phyloP scores from a whole-genome alignment of 2,888 invertebrate genomes.

The Lacanobia oleracea region DNA sequence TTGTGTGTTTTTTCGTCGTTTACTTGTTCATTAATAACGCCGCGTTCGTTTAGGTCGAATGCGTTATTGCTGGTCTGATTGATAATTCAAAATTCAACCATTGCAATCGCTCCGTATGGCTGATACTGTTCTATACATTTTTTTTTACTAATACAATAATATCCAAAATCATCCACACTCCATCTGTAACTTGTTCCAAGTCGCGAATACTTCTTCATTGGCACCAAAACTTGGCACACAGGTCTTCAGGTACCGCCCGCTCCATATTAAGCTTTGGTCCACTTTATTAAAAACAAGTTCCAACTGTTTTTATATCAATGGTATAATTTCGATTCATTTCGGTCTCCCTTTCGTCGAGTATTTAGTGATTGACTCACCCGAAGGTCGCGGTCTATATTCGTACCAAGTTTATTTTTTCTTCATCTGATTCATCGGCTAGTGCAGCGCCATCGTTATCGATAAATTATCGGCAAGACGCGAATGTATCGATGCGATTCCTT shows the following conservation, averaged over 20 bases:
- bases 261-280: slow-evolving; percentile 27
- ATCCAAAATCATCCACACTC: background rate
- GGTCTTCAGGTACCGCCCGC: slow-evolving; percentile 2
- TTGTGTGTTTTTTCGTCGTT: background rate
- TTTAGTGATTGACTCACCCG: slow-evolving; percentile 74
- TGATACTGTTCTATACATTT: background rate
- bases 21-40: background rate
- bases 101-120: background rate
- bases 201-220: slow-evolving; percentile 19
- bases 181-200: background rate
- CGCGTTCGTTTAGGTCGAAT: background rate
- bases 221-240: slow-evolving; percentile 11
- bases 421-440: slow-evolving; percentile 74
- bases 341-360: slow-evolving; percentile 63
- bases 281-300: slow-evolving; percentile 42
- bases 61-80: background rate
- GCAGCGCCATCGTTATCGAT: slow-evolving; percentile 67
- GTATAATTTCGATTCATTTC: slow-evolving; percentile 42
- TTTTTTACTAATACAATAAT: no score
- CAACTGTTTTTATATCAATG: slow-evolving; percentile 49
- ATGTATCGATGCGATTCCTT: slow-evolving; percentile 54
- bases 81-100: background rate
- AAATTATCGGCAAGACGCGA: slow-evolving; percentile 54
- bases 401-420: slow-evolving; percentile 74
- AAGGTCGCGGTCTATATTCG: slow-evolving; percentile 82